These are phyloP conservation scores for Callospermophilus lateralis DNA, from an alignment of 2,113 vertebrate species.

Conservation along the genomic window DNA sequence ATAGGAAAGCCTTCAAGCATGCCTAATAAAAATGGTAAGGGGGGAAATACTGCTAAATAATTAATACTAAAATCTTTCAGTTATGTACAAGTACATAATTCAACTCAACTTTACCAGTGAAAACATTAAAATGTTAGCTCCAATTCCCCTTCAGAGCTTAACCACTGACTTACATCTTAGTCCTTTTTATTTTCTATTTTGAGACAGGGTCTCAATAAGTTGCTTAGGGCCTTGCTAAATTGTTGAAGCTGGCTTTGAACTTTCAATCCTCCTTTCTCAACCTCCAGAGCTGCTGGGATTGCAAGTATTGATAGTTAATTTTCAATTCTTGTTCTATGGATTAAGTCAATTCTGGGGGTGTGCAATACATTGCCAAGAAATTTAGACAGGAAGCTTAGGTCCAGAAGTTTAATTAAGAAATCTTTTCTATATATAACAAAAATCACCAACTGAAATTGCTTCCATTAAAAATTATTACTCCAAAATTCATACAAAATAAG, in stretches of 20 bases:
- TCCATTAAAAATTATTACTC: constrained; percentile 55
- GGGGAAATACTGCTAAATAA: neutral
- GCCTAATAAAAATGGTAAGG: neutral
- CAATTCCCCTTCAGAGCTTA: constrained; percentile 52
- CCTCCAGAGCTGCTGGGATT: no score
- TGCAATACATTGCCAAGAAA: constrained; percentile 34
- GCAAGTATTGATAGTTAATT: constrained; percentile 5
- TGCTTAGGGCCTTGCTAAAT: no score
- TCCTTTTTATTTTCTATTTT: no score
- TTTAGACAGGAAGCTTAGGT: constrained; percentile 54
- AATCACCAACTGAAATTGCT: constrained; percentile 58
- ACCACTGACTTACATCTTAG: neutral
- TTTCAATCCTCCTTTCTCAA: no score
- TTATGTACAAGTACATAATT: constrained; percentile 62
- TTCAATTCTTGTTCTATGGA: constrained; percentile 48
- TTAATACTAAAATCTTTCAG: constrained; percentile 55
- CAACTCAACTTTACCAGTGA: constrained; percentile 52
- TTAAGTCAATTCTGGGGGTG: constrained; percentile 36
- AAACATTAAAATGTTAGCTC: constrained; percentile 54
- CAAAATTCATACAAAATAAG: constrained; percentile 54
- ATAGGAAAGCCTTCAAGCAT: constrained; percentile 63
- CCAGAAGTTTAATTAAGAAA: constrained; percentile 33
- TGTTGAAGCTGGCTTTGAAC: no score
- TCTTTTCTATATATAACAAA: neutral
- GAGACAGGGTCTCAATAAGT: no score